phyloP scores from a whole-genome alignment of 2,888 invertebrate genomes.

The Gibbula magus region DNA sequence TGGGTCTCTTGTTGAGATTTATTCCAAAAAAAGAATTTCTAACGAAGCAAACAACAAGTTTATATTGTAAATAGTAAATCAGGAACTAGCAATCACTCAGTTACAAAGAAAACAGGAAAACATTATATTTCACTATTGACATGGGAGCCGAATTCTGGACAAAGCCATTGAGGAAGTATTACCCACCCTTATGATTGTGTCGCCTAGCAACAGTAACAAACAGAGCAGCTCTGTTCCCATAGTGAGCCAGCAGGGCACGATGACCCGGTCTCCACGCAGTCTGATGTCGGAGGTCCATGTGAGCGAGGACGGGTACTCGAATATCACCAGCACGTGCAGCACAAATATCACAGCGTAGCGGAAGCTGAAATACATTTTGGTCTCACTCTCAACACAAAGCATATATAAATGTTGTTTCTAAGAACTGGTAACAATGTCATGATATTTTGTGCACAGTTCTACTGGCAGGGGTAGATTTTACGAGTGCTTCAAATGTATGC shows the following conservation, averaged over 20 bases:
- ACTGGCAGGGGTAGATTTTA: no score
- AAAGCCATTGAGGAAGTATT: background rate
- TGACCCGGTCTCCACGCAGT: conserved; percentile 41
- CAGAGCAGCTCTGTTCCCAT: conserved; percentile 67
- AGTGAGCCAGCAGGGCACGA: conserved; percentile 67
- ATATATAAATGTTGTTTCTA: background rate
- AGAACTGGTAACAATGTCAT: no score
- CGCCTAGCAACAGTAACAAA: conserved; percentile 61
- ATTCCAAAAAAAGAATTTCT: no score
- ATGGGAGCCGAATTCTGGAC: background rate
- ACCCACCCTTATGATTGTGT: conserved; percentile 64
- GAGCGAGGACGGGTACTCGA: conserved; percentile 72
- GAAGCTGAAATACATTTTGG: conserved; percentile 49
- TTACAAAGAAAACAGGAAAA: no score
- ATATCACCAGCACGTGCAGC: conserved; percentile 69
- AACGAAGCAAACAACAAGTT: no score
- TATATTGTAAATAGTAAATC: no score
- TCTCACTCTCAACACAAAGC: background rate
- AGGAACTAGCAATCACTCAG: no score
- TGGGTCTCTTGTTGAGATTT: no score
- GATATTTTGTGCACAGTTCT: no score
- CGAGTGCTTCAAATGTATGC: no score
- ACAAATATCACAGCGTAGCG: conserved; percentile 62
- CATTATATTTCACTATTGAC: background rate
- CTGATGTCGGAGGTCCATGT: conserved; percentile 68